phyloP scores from a whole-genome alignment of 2,113 vertebrate species.

The Loxodonta africana region DNA sequence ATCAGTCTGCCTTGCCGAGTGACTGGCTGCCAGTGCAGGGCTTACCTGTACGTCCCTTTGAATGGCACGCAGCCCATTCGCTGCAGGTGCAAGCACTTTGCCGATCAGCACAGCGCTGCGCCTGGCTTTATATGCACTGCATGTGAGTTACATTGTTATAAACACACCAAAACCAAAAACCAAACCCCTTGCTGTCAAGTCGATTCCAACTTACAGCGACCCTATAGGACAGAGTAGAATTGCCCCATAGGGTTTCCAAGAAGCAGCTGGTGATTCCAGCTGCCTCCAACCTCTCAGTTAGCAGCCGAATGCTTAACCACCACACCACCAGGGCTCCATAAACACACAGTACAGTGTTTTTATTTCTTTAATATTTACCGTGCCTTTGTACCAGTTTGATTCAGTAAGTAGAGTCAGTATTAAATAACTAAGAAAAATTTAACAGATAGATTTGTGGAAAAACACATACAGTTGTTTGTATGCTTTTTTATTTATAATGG shows the following conservation, averaged over 20 bases:
- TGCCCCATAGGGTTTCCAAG: no score
- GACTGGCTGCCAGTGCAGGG: slow-evolving; percentile 88
- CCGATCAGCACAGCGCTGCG: slow-evolving; percentile 90
- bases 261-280: no score
- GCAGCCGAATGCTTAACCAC: no score
- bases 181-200: no score
- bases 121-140: slow-evolving; percentile 88
- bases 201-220: no score
- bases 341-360: not conserved
- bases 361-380: slow-evolving; percentile 24
- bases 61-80: slow-evolving; percentile 90
- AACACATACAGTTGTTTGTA: slow-evolving; percentile 11
- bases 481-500: not conserved
- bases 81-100: slow-evolving; percentile 94
- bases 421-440: slow-evolving; percentile 1
- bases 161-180: no score
- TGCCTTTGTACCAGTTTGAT: slow-evolving; percentile 43
- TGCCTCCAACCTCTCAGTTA: no score
- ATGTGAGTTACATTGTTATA: slow-evolving; percentile 89
- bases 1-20: slow-evolving; percentile 91
- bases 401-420: not conserved
- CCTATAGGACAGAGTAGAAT: no score
- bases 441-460: not conserved
- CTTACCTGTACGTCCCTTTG: slow-evolving; percentile 90
- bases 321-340: no score